Evolutionary conservation across 2,113 vertebrate genomes (phyloP), one percentile per base, ranked within the genome.

Genomic region (Heloderma charlesbogerti): DNA sequence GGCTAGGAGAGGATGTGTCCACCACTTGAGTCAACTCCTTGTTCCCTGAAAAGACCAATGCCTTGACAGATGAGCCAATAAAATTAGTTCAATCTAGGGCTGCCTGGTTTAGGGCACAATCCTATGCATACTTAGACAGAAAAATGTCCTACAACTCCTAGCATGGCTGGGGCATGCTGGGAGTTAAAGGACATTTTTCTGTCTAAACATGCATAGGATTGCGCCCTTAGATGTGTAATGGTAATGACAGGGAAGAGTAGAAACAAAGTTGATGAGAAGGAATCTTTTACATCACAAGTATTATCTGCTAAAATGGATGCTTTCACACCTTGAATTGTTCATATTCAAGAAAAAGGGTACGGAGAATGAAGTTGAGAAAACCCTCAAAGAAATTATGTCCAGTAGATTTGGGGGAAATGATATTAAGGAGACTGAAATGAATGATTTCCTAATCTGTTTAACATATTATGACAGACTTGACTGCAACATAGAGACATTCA

Each of bases 391-490:
- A 93, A 77, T 84, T 54, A 40, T 71, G 20, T 84, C 29, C 16
- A 87, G 51, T 81, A 22, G 66, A 48, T 66, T 69, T 60, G 20
- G 34, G 27, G 45, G 1, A 86, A 89, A 18, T 60, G 40, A 5
- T 81, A 82, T 67, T 85, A 92, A 34, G 93, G 85, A 78, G 63
- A 89, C 89, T 72, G 78, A 88, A 91, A 31, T 54, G 67, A 63
- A 77, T 4, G 0, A 83, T 90, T 94, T 94, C 86, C 92, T 83
- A 90, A 86, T 89, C 0, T 1, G 5, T 45, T 84, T 87, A 45
- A 37, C 87, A 34, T 88, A 79, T 54, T 37, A 37, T 66, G n/a
- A 40, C 75, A 91, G 9, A 84, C 34, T 57, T 84, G 40, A n/a
- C 6, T 34, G 48, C 40, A n/a, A 81, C 88, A 82, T 31, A 27